phyloP scores from a whole-genome alignment of 2,888 invertebrate genomes.

The Hetaerina titia region DNA sequence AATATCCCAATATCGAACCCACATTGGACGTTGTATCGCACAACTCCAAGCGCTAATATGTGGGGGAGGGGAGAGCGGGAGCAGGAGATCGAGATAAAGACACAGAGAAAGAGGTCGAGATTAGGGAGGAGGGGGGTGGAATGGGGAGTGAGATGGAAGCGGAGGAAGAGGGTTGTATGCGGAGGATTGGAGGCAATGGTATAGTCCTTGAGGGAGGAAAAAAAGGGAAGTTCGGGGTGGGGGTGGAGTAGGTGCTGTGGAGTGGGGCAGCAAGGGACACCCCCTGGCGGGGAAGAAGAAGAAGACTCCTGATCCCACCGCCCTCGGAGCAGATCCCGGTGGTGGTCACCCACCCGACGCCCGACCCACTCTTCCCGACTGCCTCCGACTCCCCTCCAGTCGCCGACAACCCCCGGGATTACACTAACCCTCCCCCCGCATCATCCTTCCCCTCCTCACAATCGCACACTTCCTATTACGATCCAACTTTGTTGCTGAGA shows the following conservation, averaged over 20 bases:
- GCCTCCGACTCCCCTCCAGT: not conserved
- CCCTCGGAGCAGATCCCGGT: not conserved
- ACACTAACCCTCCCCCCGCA: not conserved
- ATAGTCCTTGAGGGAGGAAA: slow-evolving; percentile 29
- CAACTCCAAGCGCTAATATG: too few species aligned
- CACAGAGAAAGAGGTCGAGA: too few species aligned
- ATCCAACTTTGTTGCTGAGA: slow-evolving; percentile 58
- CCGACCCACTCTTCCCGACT: not conserved
- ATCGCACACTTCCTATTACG: slow-evolving; percentile 53
- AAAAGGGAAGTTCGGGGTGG: not conserved
- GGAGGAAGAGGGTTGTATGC: not conserved
- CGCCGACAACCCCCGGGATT: not conserved
- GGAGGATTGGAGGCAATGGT: not conserved
- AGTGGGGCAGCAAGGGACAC: not conserved
- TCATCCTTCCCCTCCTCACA: not conserved
- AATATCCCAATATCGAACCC: too few species aligned
- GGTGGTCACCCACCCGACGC: not conserved
- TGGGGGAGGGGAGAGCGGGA: too few species aligned
- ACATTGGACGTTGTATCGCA: too few species aligned
- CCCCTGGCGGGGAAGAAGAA: not conserved
- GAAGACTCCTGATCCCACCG: not conserved
- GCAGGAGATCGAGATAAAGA: too few species aligned
- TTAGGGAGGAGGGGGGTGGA: too few species aligned
- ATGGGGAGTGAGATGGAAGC: not conserved
- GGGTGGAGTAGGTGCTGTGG: not conserved